phyloP scores from a whole-genome alignment of 2,797 vertebrate genomes.

The Manis pentadactyla region DNA sequence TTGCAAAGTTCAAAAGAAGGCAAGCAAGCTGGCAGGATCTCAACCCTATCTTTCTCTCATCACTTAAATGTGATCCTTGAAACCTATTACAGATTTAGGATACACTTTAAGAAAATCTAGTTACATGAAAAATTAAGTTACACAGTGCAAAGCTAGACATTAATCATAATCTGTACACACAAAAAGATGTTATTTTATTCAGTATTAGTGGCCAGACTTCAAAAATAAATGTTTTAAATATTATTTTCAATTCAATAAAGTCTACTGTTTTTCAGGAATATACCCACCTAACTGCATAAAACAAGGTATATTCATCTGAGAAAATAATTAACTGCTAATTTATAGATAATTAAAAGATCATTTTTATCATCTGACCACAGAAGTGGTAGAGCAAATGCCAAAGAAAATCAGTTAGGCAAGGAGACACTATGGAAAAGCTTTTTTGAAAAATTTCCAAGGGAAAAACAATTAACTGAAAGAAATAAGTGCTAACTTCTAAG shows the following conservation, averaged over 20 bases:
- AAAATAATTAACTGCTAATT: slow-evolving; percentile 26
- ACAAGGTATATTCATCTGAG: not conserved
- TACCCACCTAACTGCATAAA: not conserved
- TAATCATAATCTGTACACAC: slow-evolving; percentile 27
- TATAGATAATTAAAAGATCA: slow-evolving; percentile 14
- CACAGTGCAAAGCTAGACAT: slow-evolving; percentile 30
- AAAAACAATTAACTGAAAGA: not conserved
- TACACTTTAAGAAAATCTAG: slow-evolving; percentile 39
- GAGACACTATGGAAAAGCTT: not conserved
- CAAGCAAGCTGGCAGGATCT: slow-evolving; percentile 67
- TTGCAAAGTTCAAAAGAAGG: slow-evolving; percentile 34
- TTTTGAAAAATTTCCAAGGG: not conserved
- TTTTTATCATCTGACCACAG: slow-evolving; percentile 13
- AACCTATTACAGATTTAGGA: slow-evolving; percentile 3
- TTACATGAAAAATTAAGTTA: slow-evolving; percentile 56
- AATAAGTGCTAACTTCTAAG: not conserved
- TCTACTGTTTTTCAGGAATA: slow-evolving; percentile 6
- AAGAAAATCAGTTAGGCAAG: slow-evolving; percentile 17
- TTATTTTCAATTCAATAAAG: slow-evolving; percentile 54
- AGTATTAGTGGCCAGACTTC: slow-evolving; percentile 9
- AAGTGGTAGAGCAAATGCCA: not conserved
- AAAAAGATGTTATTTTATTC: slow-evolving; percentile 29
- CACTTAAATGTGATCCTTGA: not conserved
- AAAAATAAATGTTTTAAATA: not conserved
- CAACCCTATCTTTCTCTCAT: not conserved